Percentiles rank a stretch among this genome's conserved stretches.
phyloP scores from a whole-genome alignment of 2,113 vertebrate species.

The Epinephelus fuscoguttatus region DNA sequence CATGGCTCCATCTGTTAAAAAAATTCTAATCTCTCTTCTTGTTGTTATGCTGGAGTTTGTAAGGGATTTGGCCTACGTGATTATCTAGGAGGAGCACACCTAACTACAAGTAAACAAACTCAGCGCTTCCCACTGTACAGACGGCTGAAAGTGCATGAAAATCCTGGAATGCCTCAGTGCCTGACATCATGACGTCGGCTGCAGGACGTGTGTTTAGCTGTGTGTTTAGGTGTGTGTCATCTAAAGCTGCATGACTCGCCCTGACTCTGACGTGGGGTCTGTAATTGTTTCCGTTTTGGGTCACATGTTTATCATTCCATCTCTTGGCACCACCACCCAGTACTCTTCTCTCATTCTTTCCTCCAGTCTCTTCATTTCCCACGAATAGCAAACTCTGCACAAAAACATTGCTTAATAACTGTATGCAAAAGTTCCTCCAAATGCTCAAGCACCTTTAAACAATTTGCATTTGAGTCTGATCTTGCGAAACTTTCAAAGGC shows the following conservation, averaged over 20 bases:
- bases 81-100: constrained; percentile 10
- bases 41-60: not conserved
- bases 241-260: constrained; percentile 48
- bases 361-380: not conserved
- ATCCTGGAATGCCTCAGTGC: not conserved
- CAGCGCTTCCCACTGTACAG: not conserved
- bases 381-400: constrained; percentile 1
- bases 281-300: constrained; percentile 79
- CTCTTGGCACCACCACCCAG: constrained; percentile 72
- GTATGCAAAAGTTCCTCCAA: not conserved
- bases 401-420: not conserved
- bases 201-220: constrained; percentile 37
- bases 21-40: not conserved
- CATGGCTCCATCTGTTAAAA: not conserved
- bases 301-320: constrained; percentile 77
- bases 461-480: not conserved
- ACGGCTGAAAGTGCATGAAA: not conserved
- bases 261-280: constrained; percentile 76
- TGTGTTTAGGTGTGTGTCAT: constrained; percentile 58
- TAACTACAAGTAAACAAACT: constrained; percentile 31
- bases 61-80: constrained; percentile 28
- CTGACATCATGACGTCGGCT: constrained; percentile 28
- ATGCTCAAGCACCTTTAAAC: constrained; percentile 5
- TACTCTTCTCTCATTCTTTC: constrained; percentile 12
- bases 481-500: constrained; percentile 34